These are phyloP conservation scores for Lagodon rhomboides DNA, from an alignment of 2,797 vertebrate genomes.

Conservation along the genomic window DNA sequence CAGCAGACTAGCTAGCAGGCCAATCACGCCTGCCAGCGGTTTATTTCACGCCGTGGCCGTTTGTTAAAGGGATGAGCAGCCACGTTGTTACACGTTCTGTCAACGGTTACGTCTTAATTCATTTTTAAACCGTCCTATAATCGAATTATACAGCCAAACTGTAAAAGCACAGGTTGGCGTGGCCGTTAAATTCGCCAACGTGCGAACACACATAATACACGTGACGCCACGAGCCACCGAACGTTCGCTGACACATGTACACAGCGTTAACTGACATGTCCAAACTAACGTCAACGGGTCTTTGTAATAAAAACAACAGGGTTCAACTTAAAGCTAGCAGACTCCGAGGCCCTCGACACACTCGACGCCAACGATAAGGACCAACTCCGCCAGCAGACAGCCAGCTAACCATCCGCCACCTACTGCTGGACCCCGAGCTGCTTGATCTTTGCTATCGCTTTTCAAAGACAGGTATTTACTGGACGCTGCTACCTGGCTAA, in stretches of 20 bases:
- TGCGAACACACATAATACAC: background rate
- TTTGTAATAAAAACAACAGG: constrained; percentile 19
- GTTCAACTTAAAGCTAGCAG: constrained; percentile 12
- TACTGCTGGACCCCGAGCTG: fast-evolving
- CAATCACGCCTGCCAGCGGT: constrained; percentile 29
- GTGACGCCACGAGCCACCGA: fast-evolving
- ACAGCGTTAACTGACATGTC: background rate
- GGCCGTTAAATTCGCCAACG: background rate
- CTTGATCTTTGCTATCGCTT: background rate
- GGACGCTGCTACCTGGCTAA: constrained; percentile 45
- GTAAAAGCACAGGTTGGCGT: background rate
- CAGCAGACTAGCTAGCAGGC: constrained; percentile 31
- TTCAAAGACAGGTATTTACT: background rate
- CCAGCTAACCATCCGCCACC: background rate
- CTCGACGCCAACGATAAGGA: background rate
- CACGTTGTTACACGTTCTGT: constrained; percentile 25
- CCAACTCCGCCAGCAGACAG: fast-evolving
- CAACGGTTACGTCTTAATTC: background rate
- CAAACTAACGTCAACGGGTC: background rate
- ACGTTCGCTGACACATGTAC: fast-evolving
- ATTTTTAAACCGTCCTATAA: fast-evolving
- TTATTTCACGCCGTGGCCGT: constrained; percentile 21
- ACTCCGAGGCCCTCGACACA: background rate
- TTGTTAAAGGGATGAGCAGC: constrained; percentile 14
- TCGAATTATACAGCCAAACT: background rate